These are phyloP conservation scores for Drosophila monieri DNA, from an alignment of 2,888 invertebrate genomes.

Conservation along the genomic window DNA sequence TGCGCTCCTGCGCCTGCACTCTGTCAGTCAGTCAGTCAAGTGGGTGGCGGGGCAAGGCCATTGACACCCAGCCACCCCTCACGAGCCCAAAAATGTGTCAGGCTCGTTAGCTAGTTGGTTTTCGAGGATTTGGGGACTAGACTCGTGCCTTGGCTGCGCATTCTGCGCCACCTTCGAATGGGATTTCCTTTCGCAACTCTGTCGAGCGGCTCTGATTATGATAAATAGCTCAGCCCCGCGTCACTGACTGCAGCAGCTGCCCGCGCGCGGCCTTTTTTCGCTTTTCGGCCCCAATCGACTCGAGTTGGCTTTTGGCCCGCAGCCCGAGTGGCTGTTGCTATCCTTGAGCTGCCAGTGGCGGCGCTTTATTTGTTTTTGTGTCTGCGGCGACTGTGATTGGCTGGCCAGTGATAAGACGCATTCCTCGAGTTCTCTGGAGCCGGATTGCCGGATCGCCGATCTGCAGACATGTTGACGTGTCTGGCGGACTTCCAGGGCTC, in stretches of 20 bases:
- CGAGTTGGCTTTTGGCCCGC: constrained; percentile 13
- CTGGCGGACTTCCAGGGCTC: constrained; percentile 41
- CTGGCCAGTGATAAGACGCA: constrained; percentile 67
- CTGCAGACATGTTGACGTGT: constrained; percentile 33
- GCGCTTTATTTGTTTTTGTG: constrained; percentile 12
- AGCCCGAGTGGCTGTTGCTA: constrained; percentile 41
- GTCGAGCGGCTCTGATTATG: constrained; percentile 64
- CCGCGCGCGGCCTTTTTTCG: neutral
- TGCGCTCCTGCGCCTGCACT: constrained; percentile 13
- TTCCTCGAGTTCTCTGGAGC: constrained; percentile 53
- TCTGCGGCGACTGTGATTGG: constrained; percentile 48
- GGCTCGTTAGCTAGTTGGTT: constrained; percentile 55
- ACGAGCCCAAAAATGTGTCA: constrained; percentile 62
- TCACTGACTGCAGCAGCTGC: constrained; percentile 36
- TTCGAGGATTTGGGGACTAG: neutral
- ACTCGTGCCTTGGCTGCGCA: neutral
- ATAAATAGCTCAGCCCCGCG: constrained; percentile 57
- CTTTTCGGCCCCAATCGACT: constrained; percentile 12
- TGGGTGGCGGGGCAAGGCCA: neutral
- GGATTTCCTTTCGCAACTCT: constrained; percentile 28
- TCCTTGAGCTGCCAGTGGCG: constrained; percentile 69
- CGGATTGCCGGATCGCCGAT: constrained; percentile 1
- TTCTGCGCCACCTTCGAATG: neutral
- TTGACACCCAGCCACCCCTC: constrained; percentile 25
- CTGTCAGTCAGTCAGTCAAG: constrained; percentile 31